A percentile compares a stretch with the other conserved stretches of the same genome.
These are phyloP conservation scores for Trinorchestia longiramus DNA, from an alignment of 1,140 invertebrate genomes.

Conservation along the genomic window DNA sequence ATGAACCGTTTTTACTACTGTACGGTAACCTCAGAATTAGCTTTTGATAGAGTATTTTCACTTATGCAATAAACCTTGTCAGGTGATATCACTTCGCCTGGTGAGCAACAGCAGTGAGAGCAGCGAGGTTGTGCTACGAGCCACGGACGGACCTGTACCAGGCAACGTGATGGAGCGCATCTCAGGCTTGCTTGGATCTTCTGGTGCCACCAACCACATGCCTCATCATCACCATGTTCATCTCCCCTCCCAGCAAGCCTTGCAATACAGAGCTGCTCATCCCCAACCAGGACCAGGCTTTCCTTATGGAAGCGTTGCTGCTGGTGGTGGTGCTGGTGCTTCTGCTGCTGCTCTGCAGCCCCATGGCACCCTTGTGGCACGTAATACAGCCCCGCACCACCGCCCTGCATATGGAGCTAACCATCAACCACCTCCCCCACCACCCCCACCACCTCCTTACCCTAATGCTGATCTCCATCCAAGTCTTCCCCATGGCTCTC, in stretches of 20 bases:
- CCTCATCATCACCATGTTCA: slow-evolving; percentile 38
- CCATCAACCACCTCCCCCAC: slow-evolving; percentile 48
- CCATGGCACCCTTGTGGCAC: not conserved
- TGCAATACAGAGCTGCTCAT: slow-evolving; percentile 45
- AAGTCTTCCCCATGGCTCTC: slow-evolving; percentile 4
- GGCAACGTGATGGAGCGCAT: slow-evolving; percentile 29
- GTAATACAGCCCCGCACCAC: slow-evolving; percentile 19
- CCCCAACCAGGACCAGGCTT: not conserved
- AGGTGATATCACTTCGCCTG: slow-evolving; percentile 88
- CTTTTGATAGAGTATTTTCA: not conserved
- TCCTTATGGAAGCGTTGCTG: not conserved
- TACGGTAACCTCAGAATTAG: not conserved
- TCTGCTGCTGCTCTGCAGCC: slow-evolving; percentile 8
- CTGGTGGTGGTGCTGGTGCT: not conserved
- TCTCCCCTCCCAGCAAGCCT: not conserved
- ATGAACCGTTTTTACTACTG: not conserved
- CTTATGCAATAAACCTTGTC: not conserved
- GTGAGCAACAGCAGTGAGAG: slow-evolving; percentile 73
- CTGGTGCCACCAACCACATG: not conserved
- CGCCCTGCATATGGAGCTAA: slow-evolving; percentile 35
- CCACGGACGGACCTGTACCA: slow-evolving; percentile 68
- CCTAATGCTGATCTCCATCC: slow-evolving; percentile 44
- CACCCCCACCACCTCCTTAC: slow-evolving; percentile 55
- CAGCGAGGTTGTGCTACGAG: slow-evolving; percentile 80
- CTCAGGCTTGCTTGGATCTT: slow-evolving; percentile 15